These are phyloP conservation scores for Clitarchus hookeri DNA, from an alignment of 2,888 invertebrate genomes.

Conservation along the genomic window DNA sequence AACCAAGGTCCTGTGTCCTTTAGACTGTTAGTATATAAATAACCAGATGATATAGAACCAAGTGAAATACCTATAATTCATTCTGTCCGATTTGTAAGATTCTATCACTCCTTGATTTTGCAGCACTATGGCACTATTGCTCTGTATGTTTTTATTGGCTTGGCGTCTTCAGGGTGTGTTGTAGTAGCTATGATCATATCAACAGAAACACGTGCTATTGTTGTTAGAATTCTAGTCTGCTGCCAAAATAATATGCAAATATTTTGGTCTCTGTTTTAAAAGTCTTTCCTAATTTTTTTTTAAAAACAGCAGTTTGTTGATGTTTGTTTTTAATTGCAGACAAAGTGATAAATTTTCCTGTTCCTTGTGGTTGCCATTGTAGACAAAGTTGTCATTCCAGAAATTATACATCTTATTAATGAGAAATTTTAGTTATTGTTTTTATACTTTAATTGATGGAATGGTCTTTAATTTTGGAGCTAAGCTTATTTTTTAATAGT, in stretches of 20 bases:
- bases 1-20: too few relatives aligned
- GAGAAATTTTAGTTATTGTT: not conserved
- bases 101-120: too few relatives aligned
- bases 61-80: too few relatives aligned
- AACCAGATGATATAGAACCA: too few relatives aligned
- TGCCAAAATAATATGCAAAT: not conserved
- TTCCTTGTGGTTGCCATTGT: not conserved
- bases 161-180: too few relatives aligned
- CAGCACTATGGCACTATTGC: too few relatives aligned
- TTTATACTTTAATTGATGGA: not conserved
- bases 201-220: too few relatives aligned
- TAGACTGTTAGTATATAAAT: too few relatives aligned
- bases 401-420: not conserved
- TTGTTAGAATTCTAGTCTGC: not conserved
- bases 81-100: too few relatives aligned
- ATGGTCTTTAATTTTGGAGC: not conserved
- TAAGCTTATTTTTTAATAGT: not conserved
- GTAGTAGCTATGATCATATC: too few relatives aligned
- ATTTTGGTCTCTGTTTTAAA: not conserved
- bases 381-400: not conserved
- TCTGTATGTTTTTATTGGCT: too few relatives aligned
- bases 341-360: not conserved
- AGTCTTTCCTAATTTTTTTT: not conserved
- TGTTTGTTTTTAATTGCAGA: not conserved
- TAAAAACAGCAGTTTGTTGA: not conserved